Evolutionary conservation across 2,113 vertebrate species (phyloP).

Genomic region (Pelecanus crispus): DNA sequence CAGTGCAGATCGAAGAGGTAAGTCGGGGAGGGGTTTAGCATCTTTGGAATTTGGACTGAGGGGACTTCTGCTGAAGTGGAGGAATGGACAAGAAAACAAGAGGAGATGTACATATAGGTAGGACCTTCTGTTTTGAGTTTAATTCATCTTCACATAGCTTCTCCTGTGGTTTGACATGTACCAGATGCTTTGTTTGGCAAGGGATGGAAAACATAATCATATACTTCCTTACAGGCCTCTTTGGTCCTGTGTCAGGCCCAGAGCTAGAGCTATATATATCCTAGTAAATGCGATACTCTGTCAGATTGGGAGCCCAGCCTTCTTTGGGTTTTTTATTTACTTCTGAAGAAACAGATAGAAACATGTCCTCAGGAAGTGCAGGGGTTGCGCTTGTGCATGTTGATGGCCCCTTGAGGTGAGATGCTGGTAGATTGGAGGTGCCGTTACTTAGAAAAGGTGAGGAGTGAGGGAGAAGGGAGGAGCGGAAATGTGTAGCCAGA

Average conservation of each 20-base stretch:
- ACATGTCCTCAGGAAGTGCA: background rate
- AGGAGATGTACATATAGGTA: background rate
- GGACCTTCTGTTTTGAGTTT: background rate
- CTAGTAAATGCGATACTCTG: background rate
- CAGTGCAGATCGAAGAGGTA: background rate
- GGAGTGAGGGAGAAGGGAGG: background rate
- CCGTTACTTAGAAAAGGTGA: background rate
- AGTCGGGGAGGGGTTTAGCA: background rate
- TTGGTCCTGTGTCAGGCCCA: background rate
- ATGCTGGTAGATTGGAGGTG: constrained; percentile 13
- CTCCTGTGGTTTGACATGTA: background rate
- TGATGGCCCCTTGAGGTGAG: background rate
- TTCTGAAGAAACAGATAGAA: background rate
- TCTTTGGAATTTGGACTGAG: background rate
- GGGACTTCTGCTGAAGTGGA: background rate
- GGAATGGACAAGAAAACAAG: background rate
- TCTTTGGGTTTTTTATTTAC: background rate
- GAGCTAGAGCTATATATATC: background rate
- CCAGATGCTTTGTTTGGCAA: background rate
- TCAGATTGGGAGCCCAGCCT: background rate
- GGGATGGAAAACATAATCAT: background rate
- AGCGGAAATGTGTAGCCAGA: background rate
- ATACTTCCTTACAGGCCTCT: background rate
- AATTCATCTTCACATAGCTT: background rate
- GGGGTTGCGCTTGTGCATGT: background rate